phyloP scores from a whole-genome alignment of 2,113 vertebrate species.

The Meleagris gallopavo region DNA sequence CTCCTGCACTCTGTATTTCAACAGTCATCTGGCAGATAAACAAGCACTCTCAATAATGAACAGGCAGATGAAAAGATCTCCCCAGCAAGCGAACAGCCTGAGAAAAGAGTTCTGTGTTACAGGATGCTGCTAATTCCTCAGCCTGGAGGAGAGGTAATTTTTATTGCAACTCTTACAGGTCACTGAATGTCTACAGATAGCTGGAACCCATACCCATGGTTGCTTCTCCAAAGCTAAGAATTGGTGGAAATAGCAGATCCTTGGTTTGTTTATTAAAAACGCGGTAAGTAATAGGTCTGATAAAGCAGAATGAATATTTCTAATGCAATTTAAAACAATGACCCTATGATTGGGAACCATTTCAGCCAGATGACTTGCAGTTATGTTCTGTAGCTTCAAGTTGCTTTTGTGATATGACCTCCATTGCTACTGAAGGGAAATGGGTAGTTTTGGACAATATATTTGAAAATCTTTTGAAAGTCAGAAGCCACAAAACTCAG shows the following conservation, averaged over 20 bases:
- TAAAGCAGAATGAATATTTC: background rate
- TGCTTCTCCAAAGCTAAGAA: background rate
- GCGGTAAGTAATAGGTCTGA: background rate
- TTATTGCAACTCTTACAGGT: slow-evolving; percentile 12
- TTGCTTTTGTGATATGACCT: background rate
- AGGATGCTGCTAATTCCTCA: background rate
- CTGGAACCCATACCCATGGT: background rate
- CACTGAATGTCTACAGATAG: slow-evolving; percentile 5
- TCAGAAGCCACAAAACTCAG: background rate
- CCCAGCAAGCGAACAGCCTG: background rate
- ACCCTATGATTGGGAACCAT: background rate
- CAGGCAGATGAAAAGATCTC: background rate
- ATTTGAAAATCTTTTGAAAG: background rate
- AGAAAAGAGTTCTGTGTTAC: background rate
- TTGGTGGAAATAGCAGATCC: background rate
- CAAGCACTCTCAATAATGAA: background rate
- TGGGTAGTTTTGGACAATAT: background rate
- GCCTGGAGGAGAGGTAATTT: background rate
- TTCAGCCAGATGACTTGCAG: background rate
- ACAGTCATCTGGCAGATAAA: background rate
- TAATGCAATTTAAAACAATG: background rate
- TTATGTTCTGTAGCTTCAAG: background rate
- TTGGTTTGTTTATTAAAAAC: background rate
- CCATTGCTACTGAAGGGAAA: background rate
- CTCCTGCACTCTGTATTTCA: background rate